phyloP scores from a whole-genome alignment of 2,888 invertebrate genomes.

The Cryptophagus acutangulus region DNA sequence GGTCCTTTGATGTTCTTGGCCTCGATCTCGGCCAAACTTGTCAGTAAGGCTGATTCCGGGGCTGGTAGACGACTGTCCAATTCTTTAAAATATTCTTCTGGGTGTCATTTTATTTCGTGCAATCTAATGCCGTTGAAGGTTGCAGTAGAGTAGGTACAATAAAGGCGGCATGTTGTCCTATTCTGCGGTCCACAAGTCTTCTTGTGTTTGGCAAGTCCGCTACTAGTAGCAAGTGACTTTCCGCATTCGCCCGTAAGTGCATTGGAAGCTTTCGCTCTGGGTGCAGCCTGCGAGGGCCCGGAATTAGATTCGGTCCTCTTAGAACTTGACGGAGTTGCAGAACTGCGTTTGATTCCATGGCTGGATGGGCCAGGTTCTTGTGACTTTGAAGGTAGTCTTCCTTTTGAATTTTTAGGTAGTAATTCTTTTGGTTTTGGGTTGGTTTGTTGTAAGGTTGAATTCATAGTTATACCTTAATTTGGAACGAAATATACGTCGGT shows the following conservation, averaged over 20 bases:
- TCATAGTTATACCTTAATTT: too few relatives aligned
- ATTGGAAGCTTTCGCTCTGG: too few relatives aligned
- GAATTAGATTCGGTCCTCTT: too few relatives aligned
- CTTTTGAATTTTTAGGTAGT: background rate
- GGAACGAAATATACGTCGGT: too few relatives aligned
- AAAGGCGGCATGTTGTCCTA: constrained; percentile 4
- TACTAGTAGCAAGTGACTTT: background rate
- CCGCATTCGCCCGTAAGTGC: too few relatives aligned
- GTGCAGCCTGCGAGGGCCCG: too few relatives aligned
- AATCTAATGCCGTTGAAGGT: constrained; percentile 11
- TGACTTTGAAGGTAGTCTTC: background rate
- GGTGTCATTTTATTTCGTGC: constrained; percentile 9
- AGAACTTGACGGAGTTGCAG: background rate
- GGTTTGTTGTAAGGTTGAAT: too few relatives aligned
- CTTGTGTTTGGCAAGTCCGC: constrained; percentile 1
- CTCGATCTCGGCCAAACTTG: constrained; percentile 15
- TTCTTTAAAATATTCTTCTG: constrained; percentile 10
- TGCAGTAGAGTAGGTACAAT: background rate
- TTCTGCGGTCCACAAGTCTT: constrained; percentile 9
- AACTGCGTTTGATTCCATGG: background rate
- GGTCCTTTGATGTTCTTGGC: constrained; percentile 8
- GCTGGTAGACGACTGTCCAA: constrained; percentile 9
- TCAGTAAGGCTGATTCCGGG: constrained; percentile 9
- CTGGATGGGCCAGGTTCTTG: background rate
- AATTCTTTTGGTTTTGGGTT: too few relatives aligned